Conservation (phyloP, 2,888 invertebrate genomes). For the Parnassius glacialis region DNA sequence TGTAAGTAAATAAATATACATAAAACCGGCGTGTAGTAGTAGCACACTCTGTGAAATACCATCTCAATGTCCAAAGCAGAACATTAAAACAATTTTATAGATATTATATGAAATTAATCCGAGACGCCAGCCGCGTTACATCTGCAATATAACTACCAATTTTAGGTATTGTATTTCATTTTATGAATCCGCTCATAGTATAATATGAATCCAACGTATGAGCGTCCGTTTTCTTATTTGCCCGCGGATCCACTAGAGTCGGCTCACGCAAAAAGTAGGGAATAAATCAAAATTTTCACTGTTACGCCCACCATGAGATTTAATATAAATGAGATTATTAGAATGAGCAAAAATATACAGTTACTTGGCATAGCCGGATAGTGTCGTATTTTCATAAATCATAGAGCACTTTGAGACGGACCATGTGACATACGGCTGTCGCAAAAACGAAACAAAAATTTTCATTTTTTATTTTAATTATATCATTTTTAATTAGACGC, state of each 20-base stretch:
- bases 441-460: neutral
- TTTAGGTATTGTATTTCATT: slow-evolving; percentile 19
- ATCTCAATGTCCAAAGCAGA: too few relatives aligned
- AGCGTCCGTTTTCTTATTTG: slow-evolving; percentile 18
- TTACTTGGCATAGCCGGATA: slow-evolving; percentile 56
- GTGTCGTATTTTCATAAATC: slow-evolving; percentile 59
- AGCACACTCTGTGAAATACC: too few relatives aligned
- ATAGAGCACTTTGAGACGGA: slow-evolving; percentile 44
- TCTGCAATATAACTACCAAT: slow-evolving; percentile 9
- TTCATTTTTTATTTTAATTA: neutral
- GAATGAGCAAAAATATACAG: slow-evolving; percentile 57
- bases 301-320: slow-evolving; percentile 44
- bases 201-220: slow-evolving; percentile 6
- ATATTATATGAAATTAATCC: too few relatives aligned
- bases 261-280: slow-evolving; percentile 39
- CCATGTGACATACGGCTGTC: slow-evolving; percentile 39
- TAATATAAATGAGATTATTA: slow-evolving; percentile 56
- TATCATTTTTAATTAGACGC: neutral
- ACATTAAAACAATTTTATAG: too few relatives aligned
- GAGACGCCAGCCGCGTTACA: neutral
- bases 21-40: too few relatives aligned
- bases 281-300: slow-evolving; percentile 54
- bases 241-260: slow-evolving; percentile 12
- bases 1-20: too few relatives aligned
- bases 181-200: slow-evolving; percentile 12